Evolutionary conservation across 1,140 invertebrate species (phyloP), one percentile per base, ranked within the genome.

Genomic region (Drosophila dunni): DNA sequence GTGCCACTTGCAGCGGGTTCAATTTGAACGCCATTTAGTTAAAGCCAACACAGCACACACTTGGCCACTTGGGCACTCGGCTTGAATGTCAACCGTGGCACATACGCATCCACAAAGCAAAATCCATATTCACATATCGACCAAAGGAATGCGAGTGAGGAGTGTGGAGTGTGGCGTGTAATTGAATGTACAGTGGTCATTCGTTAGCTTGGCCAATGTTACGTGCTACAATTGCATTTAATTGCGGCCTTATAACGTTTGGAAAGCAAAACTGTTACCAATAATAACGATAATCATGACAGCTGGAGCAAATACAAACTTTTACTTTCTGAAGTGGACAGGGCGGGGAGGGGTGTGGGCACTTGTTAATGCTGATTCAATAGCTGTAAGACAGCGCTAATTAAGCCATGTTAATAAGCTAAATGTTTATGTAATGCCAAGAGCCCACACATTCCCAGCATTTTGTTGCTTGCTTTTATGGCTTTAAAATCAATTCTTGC

Each of bases 21-120:
- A 82, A 83, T 82, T 83, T 79, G 58, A 75, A 62, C 79, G 80
- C 81, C 81, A 84, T 83, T 83, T 83, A 83, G 66, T 75, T 56
- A 33, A 48, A 61, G 54, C 74, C 76, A 11, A 66, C 15, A 63
- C 15, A 63, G 44, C 58, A 51, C 7, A 13, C 13, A 62, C 29
- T 42, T 51, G 38, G 60, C 34, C 44, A 71, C 57, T 75, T 79
- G 71, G 79, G 42, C 10, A 42, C n/a, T 42, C 13, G 9, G 10
- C 40, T 42, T 88, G 83, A 86, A 86, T 86, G 82, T 88, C 82
- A 85, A 88, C 83, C 64, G 78, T 60, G 77, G 51, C 61, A 64
- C 75, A 64, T 79, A 86, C 83, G 83, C 81, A 84, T 83, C 56
- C 58, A 29, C 24, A 29, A 3, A 40, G 9, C 3, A 10, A 40